A percentile compares a stretch with the other conserved stretches of the same genome.
Conservation (phyloP, 2,113 vertebrate species). For the Talpa occidentalis region DNA sequence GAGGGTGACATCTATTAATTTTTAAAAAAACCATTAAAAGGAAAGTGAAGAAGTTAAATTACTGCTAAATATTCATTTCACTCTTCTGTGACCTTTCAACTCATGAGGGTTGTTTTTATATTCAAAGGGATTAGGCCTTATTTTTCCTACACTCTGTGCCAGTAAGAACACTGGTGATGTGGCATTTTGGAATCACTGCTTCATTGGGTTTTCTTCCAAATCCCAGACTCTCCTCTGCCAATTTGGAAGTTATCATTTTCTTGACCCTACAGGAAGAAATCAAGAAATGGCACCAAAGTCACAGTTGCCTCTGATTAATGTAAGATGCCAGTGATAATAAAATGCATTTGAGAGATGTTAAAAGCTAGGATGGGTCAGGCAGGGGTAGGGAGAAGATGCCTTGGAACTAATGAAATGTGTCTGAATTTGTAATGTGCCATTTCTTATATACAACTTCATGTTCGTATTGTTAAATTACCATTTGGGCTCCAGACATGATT, state of each 20-base stretch:
- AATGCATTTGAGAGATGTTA: neutral
- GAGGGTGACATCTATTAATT: neutral
- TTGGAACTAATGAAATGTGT: neutral
- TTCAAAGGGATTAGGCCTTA: neutral
- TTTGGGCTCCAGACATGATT: neutral
- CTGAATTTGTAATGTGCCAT: neutral
- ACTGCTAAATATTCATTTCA: neutral
- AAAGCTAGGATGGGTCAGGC: neutral
- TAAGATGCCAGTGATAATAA: neutral
- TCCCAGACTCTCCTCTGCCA: neutral
- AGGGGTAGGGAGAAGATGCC: too few relatives aligned
- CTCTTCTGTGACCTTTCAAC: neutral
- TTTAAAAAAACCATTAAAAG: neutral
- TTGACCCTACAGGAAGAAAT: neutral
- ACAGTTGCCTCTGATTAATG: neutral
- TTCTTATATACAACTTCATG: neutral
- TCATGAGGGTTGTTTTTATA: too few relatives aligned
- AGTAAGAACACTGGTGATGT: neutral
- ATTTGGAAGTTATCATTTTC: neutral
- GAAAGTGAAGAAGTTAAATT: conserved; percentile 30
- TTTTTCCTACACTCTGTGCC: neutral
- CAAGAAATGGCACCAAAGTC: neutral
- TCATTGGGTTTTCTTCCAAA: neutral
- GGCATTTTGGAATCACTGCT: neutral
- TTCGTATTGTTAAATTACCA: neutral